phyloP scores from a whole-genome alignment of 2,113 vertebrate genomes.

The Illadopsis cleaveri region DNA sequence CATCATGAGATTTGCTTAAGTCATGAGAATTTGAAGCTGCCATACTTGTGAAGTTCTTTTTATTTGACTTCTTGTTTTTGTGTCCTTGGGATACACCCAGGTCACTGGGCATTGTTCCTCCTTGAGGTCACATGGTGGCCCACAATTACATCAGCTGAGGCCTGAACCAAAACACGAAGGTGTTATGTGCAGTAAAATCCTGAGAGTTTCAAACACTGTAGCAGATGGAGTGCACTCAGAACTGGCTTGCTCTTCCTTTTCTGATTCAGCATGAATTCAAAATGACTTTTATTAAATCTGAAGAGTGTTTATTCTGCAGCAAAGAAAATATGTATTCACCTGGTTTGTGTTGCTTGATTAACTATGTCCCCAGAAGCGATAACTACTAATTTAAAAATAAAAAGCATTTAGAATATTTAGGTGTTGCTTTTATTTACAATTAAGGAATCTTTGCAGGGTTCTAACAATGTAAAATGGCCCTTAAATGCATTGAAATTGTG shows the following conservation, averaged over 20 bases:
- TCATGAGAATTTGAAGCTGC: constrained; percentile 28
- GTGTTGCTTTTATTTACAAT: background rate
- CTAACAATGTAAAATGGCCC: background rate
- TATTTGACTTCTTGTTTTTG: constrained; percentile 54
- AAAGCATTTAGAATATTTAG: background rate
- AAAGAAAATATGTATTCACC: background rate
- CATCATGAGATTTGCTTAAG: background rate
- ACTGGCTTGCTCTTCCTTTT: background rate
- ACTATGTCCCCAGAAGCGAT: background rate
- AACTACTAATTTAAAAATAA: background rate
- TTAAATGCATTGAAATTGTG: background rate
- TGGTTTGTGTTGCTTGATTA: background rate
- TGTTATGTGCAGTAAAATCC: background rate
- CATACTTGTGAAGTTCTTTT: background rate
- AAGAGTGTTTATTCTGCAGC: background rate
- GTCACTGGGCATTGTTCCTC: constrained; percentile 22
- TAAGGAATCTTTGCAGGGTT: background rate
- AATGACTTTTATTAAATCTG: background rate
- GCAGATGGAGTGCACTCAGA: background rate
- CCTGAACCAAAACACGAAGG: background rate
- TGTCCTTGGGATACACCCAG: constrained; percentile 9
- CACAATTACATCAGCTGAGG: constrained; percentile 9
- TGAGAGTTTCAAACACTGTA: background rate
- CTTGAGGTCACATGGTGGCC: constrained; percentile 28
- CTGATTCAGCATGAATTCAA: background rate